phyloP scores from a whole-genome alignment of 2,888 invertebrate genomes.

The Luperina nickerlii region DNA sequence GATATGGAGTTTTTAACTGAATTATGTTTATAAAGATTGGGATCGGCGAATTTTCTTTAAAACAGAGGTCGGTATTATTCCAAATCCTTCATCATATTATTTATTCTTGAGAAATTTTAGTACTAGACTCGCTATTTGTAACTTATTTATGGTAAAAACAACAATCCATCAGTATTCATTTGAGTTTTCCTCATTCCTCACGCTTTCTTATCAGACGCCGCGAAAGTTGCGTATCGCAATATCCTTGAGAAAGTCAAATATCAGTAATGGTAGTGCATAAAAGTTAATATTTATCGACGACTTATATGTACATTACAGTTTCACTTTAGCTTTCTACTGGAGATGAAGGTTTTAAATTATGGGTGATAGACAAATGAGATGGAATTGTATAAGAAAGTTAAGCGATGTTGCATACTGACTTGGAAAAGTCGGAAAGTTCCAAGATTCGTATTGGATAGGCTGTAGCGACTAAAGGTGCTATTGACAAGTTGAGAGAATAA shows the following conservation, averaged over 20 bases:
- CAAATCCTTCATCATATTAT: background rate
- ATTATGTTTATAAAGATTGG: background rate
- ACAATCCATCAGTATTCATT: constrained; percentile 36
- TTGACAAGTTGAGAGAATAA: background rate
- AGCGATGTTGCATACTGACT: background rate
- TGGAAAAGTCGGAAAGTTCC: background rate
- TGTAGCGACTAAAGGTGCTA: background rate
- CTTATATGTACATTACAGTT: constrained; percentile 66
- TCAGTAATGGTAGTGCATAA: constrained; percentile 79
- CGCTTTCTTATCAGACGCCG: constrained; percentile 49
- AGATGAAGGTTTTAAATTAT: constrained; percentile 47
- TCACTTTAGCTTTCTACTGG: constrained; percentile 78
- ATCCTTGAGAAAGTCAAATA: constrained; percentile 79
- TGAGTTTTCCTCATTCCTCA: constrained; percentile 61
- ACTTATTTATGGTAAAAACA: background rate
- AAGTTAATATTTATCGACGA: constrained; percentile 78
- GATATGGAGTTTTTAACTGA: background rate
- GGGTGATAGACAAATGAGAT: constrained; percentile 6
- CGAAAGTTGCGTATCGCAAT: constrained; percentile 64
- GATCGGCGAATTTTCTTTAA: background rate
- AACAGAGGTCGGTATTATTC: background rate
- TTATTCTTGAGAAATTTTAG: constrained; percentile 1
- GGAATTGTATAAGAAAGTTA: background rate
- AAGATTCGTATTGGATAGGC: background rate
- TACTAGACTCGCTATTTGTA: background rate